Evolutionary conservation across 92 coral and sea anemone species (phyloP).

Genomic region (Umimayanthus chanpuru): DNA sequence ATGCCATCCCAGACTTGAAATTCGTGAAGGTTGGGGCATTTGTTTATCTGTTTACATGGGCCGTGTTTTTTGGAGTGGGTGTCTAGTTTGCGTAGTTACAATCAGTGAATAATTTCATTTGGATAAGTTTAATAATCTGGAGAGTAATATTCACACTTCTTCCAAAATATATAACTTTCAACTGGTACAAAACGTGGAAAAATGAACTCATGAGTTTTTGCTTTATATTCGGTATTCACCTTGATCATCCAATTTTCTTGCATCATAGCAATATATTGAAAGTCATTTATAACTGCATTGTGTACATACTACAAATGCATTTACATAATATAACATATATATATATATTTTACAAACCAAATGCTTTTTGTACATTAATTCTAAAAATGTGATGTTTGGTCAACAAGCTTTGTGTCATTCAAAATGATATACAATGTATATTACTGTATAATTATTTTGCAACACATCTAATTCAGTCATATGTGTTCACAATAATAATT

Average conservation of each 20-base stretch:
- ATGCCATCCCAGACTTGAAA: background rate
- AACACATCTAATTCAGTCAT: background rate
- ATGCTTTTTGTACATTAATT: background rate
- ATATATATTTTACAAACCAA: background rate
- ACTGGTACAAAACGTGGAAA: background rate
- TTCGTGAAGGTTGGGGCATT: background rate
- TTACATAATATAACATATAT: background rate
- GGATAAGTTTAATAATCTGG: background rate
- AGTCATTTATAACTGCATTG: background rate
- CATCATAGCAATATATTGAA: background rate
- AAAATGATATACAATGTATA: background rate
- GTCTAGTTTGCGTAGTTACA: slow-evolving; percentile 21
- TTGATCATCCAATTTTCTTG: background rate
- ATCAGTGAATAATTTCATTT: slow-evolving; percentile 11
- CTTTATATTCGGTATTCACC: background rate
- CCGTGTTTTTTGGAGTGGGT: slow-evolving; percentile 34
- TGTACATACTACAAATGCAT: no score
- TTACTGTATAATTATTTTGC: no score
- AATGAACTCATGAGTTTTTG: background rate
- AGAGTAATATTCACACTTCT: background rate
- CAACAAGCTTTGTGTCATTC: slow-evolving; percentile 1
- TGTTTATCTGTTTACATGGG: slow-evolving; percentile 35
- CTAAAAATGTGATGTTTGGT: background rate
- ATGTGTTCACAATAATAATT: no score
- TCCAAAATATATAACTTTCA: background rate